Evolutionary conservation across 1,140 invertebrate species (phyloP), one percentile per base, ranked within the genome.

Genomic region (Bombyx mandarina): DNA sequence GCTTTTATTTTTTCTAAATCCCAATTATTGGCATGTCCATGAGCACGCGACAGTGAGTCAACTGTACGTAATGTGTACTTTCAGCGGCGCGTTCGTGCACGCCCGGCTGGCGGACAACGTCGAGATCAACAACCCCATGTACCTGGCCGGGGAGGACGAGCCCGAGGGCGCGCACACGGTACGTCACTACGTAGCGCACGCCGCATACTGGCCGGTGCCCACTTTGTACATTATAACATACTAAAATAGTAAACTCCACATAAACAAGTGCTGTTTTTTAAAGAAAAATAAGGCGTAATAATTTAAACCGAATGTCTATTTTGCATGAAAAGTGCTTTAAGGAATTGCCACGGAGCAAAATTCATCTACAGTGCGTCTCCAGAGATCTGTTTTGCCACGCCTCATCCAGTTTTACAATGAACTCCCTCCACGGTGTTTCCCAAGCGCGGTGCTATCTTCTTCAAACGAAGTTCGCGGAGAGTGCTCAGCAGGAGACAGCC

Each of bases 51-150:
- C 12, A 18, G 12, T 6, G 12, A 35, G 35, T 49, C 8, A 22
- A 6, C 8, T 51, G 48, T 45, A 8, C 26, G 8, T 22, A 45
- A 6, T 35, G 26, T 65, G 75, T 77, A 12, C 12, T 51, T 18
- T 59, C 79, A 93, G 90, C 67, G 90, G 90, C 35, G 89, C 92
- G 43, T 96, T 96, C 79, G 91, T 91, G 62, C 95, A 96, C 86
- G 92, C 93, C 43, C 88, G 94, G 10, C 92, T 96, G 72, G 89
- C 93, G 57, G 94, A 95, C 73, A 94, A 93, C 79, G 91, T 95
- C 70, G 94, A 95, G 86, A 94, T 95, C 57, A 93, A 84, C 73
- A 96, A 96, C 88, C 95, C 95, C 8, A 95, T 96, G 89, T 96
- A 95, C 82, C 89, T 94, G 58, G 90, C 91, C 55, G 89, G 90